Conservation (phyloP, 2,113 vertebrate genomes). For the Pleuronectes platessa region DNA sequence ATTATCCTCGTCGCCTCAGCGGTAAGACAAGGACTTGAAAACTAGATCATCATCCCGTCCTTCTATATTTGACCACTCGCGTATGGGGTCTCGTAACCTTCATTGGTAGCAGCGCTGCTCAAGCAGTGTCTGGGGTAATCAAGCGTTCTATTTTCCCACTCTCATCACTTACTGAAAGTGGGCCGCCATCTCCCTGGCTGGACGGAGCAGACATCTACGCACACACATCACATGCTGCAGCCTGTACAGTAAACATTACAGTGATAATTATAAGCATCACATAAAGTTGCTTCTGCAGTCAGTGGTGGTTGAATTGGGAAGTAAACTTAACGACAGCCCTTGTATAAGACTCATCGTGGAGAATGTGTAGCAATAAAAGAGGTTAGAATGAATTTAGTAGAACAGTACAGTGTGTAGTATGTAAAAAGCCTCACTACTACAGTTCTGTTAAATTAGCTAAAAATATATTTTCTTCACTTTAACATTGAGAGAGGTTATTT, state of each 20-base stretch:
- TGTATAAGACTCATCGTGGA: slow-evolving; percentile 1
- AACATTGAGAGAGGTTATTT: too few relatives aligned
- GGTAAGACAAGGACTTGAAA: slow-evolving; percentile 44
- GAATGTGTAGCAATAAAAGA: slow-evolving; percentile 9
- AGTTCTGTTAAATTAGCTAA: background rate
- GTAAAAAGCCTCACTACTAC: background rate
- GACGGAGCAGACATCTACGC: slow-evolving; percentile 30
- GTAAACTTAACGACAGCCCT: slow-evolving; percentile 29
- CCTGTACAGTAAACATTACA: slow-evolving; percentile 50
- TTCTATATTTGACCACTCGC: slow-evolving; percentile 73
- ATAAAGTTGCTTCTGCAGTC: slow-evolving; percentile 19
- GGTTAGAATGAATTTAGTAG: slow-evolving; percentile 3
- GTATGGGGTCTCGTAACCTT: slow-evolving; percentile 67
- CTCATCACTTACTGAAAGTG: slow-evolving; percentile 74
- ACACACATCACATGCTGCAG: slow-evolving; percentile 25
- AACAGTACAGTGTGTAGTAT: background rate
- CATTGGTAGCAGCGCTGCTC: slow-evolving; percentile 51
- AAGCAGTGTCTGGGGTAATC: slow-evolving; percentile 76
- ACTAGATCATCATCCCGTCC: slow-evolving; percentile 62
- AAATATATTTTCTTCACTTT: background rate
- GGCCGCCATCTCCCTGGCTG: slow-evolving; percentile 71
- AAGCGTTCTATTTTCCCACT: slow-evolving; percentile 77
- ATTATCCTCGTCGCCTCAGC: slow-evolving; percentile 16
- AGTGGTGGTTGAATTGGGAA: slow-evolving; percentile 27
- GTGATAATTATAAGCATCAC: slow-evolving; percentile 15